Base-by-base conservation (phyloP, 1,140 invertebrate genomes). In the Listronotus bonariensis region DNA sequence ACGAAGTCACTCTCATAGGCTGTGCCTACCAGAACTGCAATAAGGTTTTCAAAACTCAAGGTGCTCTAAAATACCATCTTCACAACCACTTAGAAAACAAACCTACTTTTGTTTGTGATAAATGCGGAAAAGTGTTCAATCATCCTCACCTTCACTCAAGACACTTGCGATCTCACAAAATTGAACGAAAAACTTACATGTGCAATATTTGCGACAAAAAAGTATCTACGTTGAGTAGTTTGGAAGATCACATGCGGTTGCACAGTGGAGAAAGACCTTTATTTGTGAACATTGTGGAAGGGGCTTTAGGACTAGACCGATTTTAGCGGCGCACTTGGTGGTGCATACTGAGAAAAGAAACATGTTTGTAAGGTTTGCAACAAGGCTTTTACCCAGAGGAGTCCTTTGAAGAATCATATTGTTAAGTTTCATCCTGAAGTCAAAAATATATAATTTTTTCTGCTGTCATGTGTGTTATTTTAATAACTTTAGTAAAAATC, bases 321-420 rank as follows among this genome's bases (percentile, higher is more conserved):
- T 80, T 15, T 75, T 89, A n/a, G 81, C 85, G 87, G 31, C 87
- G 3, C 81, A 82, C 49, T 69, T 76, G 6, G 70, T 75, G 10
- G 74, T 74, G 1, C 82, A 84, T 54, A 77, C 78, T 8, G 77
- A 7, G 77, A 79, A 48, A 79, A 80, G 55, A 79, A 79, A 0
- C 81, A 78, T 51, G 70, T 73, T 15, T 84, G 83, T 68, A 65
- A 76, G 15, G 56, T 80, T 0, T 84, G 82, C 54, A 74, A 73
- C 17, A 83, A 82, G 69, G 72, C 71, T 18, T 82, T 80, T 55
- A 87, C 84, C 18, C 84, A 86, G 71, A 87, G 87, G 77, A 85
- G 86, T 71, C 87, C 87, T 74, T 77, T 88, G 46, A 85, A 89
- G 79, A 88, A 89, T 65, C 90, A 92, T 80, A 34, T 64, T 36